Conservation (phyloP, 1,140 invertebrate species). For the Drosophila bipectinata region DNA sequence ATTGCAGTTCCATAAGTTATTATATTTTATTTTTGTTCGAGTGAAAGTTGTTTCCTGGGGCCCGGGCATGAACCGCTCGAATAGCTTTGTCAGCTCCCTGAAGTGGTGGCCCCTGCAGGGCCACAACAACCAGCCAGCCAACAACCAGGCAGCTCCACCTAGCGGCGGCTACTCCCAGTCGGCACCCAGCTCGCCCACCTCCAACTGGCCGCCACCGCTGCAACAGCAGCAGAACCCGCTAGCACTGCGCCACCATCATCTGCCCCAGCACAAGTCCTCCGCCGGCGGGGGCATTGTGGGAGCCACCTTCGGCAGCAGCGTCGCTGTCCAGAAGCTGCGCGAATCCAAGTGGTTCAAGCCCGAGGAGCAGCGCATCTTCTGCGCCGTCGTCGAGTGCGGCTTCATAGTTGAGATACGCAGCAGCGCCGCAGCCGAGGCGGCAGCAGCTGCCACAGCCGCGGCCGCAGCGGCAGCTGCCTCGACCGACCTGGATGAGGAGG, state of each 20-base stretch:
- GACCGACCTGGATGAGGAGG: constrained; percentile 16
- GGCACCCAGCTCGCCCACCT: constrained; percentile 71
- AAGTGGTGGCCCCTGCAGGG: constrained; percentile 83
- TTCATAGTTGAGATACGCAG: constrained; percentile 87
- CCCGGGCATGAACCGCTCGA: constrained; percentile 78
- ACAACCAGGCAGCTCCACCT: constrained; percentile 20
- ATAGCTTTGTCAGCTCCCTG: constrained; percentile 80
- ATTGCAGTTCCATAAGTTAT: constrained; percentile 1
- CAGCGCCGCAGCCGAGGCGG: constrained; percentile 67
- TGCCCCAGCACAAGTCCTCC: constrained; percentile 44
- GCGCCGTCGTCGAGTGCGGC: constrained; percentile 88
- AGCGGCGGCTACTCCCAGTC: constrained; percentile 64
- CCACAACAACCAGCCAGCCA: constrained; percentile 64
- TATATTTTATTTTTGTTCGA: constrained; percentile 20
- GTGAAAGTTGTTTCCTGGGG: constrained; percentile 50
- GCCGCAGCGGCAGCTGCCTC: constrained; percentile 54
- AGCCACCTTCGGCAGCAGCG: constrained; percentile 86
- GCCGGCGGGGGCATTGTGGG: constrained; percentile 47
- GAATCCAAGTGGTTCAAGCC: constrained; percentile 89
- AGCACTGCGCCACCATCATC: constrained; percentile 42
- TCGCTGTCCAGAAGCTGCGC: constrained; percentile 87
- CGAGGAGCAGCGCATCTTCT: constrained; percentile 87
- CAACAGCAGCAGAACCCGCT: constrained; percentile 61
- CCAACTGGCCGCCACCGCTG: constrained; percentile 67
- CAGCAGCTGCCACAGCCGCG: constrained; percentile 53